These are phyloP conservation scores for Drosophila mimetica DNA, from an alignment of 2,888 invertebrate genomes.

Conservation along the genomic window DNA sequence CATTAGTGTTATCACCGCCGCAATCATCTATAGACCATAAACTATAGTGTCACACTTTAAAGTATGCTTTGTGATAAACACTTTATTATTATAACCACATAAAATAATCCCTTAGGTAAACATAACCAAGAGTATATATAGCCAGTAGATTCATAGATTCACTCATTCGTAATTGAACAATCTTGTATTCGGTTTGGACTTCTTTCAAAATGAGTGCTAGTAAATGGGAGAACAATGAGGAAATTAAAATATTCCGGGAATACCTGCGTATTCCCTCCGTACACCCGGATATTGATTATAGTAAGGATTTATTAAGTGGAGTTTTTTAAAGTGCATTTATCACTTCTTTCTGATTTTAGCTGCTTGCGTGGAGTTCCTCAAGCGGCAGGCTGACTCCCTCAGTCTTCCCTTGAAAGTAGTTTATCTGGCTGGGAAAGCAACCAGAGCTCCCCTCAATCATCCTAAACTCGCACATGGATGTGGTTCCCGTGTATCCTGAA, in stretches of 20 bases:
- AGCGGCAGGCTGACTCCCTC: slow-evolving; percentile 89
- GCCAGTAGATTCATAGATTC: not conserved
- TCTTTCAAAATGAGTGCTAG: slow-evolving; percentile 16
- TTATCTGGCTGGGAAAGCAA: slow-evolving; percentile 88
- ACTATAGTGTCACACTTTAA: not conserved
- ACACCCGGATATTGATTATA: slow-evolving; percentile 93
- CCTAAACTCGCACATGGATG: slow-evolving; percentile 98
- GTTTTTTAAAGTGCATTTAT: not conserved
- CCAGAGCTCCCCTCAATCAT: slow-evolving; percentile 88
- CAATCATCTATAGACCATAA: not conserved
- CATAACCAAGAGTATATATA: not conserved
- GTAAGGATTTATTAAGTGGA: slow-evolving; percentile 84
- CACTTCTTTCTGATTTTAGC: slow-evolving; percentile 86
- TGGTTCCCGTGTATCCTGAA: slow-evolving; percentile 96
- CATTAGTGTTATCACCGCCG: not conserved
- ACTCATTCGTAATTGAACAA: not conserved
- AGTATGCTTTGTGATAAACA: not conserved
- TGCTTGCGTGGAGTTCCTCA: slow-evolving; percentile 91
- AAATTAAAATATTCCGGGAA: slow-evolving; percentile 91
- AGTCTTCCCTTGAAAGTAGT: slow-evolving; percentile 87
- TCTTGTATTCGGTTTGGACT: too few species aligned
- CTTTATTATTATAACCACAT: not conserved
- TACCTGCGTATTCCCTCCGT: slow-evolving; percentile 94
- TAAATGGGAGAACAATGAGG: slow-evolving; percentile 85
- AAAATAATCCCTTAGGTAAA: not conserved